Base-by-base conservation (phyloP, 2,797 vertebrate genomes). In the Sebastes elongatus region DNA sequence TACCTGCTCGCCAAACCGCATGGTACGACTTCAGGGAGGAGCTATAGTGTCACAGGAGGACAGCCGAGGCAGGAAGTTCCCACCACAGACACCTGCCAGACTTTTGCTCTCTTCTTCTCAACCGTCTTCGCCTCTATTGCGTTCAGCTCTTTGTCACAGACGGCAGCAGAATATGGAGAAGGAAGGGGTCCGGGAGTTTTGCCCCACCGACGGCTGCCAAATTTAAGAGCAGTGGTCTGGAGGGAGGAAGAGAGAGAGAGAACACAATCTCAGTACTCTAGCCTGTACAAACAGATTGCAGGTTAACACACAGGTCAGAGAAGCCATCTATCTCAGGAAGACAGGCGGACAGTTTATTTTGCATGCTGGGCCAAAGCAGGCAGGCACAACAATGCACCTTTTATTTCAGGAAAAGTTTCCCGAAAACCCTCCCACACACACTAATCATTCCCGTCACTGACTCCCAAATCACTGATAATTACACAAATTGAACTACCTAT, bases 371-470 rank as follows among this genome's bases (percentile, higher is more conserved):
- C 79, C 79, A 86, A 84, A 88, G 75, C 78, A 84, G 81, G 88
- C 81, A 89, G 74, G 76, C 72, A 18, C 85, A 93, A 96, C 94
- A 95, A 95, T 93, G 87, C 71, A 61, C 76, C 89, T 91, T 95
- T 94, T 93, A 94, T 94, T 94, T 91, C 80, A 68, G 76, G 88
- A 86, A 89, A 84, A 64, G 63, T 86, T 91, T 89, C 89, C 90
- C 63, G 27, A 87, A 93, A 52, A 93, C 55, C 65, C 76, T 68
- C 49, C 33, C 70, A 79, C 78, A 73, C 83, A 69, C 83, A 69
- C 88, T 83, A 67, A 90, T 92, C 88, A 89, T 88, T 92, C 80
- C 82, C 53, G 28, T 68, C 81, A 81, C 68, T 78, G 79, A 78
- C 83, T 65, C 60, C 30, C 61, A 78, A 84, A 77, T 85, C 76